phyloP scores from a whole-genome alignment of 2,888 invertebrate genomes.

The Suillia variegata region DNA sequence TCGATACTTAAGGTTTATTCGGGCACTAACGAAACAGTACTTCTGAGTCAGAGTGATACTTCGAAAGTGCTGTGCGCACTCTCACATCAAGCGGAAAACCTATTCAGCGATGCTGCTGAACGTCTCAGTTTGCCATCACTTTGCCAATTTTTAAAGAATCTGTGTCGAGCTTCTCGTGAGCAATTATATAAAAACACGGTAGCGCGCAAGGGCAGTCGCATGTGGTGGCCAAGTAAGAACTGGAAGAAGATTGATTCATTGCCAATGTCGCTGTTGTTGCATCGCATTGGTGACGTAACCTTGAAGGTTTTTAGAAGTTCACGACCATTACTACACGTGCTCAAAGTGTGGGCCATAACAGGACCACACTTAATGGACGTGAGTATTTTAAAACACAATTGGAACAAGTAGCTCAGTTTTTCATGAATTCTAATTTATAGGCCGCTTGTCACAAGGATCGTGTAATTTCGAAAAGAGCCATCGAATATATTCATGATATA shows the following conservation, averaged over 20 bases:
- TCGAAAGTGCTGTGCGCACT: slow-evolving; percentile 89
- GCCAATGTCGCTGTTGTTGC: slow-evolving; percentile 70
- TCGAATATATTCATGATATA: slow-evolving; percentile 90
- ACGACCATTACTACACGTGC: slow-evolving; percentile 85
- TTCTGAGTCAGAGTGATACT: slow-evolving; percentile 78
- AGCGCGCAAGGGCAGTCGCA: slow-evolving; percentile 61
- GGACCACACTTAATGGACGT: slow-evolving; percentile 94
- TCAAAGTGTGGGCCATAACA: slow-evolving; percentile 91
- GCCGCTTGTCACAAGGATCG: slow-evolving; percentile 91
- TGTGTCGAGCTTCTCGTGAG: slow-evolving; percentile 85
- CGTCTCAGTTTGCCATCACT: slow-evolving; percentile 85
- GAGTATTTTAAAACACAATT: slow-evolving; percentile 27
- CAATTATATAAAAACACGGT: slow-evolving; percentile 65
- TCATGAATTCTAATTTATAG: slow-evolving; percentile 58
- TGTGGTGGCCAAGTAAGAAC: slow-evolving; percentile 61
- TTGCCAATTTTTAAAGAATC: slow-evolving; percentile 78
- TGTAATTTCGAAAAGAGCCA: slow-evolving; percentile 86
- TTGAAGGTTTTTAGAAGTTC: slow-evolving; percentile 85
- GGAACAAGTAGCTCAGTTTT: not conserved
- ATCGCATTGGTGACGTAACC: slow-evolving; percentile 86
- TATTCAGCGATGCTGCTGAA: slow-evolving; percentile 88
- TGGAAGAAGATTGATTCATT: slow-evolving; percentile 62
- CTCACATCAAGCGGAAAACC: slow-evolving; percentile 86
- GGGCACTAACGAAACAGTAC: slow-evolving; percentile 62
- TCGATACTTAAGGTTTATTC: slow-evolving; percentile 60